Evolutionary conservation across 2,888 invertebrate genomes (phyloP).

Genomic region (Syrphus vitripennis): DNA sequence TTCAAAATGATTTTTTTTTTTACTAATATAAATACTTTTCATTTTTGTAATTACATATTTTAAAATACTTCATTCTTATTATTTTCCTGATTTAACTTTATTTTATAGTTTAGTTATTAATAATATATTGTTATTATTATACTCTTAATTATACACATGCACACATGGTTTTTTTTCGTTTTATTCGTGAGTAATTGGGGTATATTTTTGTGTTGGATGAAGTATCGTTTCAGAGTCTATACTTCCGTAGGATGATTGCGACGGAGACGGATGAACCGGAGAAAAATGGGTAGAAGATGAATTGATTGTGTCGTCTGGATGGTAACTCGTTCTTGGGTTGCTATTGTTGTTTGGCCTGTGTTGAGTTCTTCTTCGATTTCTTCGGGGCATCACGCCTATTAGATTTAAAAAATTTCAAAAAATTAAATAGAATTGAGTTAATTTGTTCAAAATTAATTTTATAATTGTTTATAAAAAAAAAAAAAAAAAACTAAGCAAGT

Average conservation of each 20-base stretch:
- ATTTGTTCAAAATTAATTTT: background rate
- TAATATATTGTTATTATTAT: slow-evolving; percentile 6
- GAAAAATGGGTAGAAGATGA: slow-evolving; percentile 74
- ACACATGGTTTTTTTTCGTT: background rate
- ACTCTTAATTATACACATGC: slow-evolving; percentile 8
- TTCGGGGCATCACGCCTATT: slow-evolving; percentile 83
- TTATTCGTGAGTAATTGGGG: slow-evolving; percentile 48
- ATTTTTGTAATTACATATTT: slow-evolving; percentile 28
- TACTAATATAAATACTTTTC: slow-evolving; percentile 27
- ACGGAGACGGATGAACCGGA: slow-evolving; percentile 74
- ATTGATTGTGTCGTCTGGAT: slow-evolving; percentile 75
- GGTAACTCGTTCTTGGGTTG: slow-evolving; percentile 68
- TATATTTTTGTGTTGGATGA: slow-evolving; percentile 59
- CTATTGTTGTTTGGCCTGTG: slow-evolving; percentile 64
- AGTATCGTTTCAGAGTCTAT: slow-evolving; percentile 73
- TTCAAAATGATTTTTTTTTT: background rate
- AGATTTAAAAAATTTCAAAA: background rate
- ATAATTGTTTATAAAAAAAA: background rate
- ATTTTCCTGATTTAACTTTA: slow-evolving; percentile 57
- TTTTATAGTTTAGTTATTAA: background rate
- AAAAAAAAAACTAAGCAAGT: slow-evolving; percentile 31
- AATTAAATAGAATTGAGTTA: background rate
- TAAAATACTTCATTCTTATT: slow-evolving; percentile 60
- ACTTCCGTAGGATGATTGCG: slow-evolving; percentile 77
- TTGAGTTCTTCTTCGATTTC: slow-evolving; percentile 74